Conservation (phyloP, 2,113 vertebrate species). For the Gila orcuttii region DNA sequence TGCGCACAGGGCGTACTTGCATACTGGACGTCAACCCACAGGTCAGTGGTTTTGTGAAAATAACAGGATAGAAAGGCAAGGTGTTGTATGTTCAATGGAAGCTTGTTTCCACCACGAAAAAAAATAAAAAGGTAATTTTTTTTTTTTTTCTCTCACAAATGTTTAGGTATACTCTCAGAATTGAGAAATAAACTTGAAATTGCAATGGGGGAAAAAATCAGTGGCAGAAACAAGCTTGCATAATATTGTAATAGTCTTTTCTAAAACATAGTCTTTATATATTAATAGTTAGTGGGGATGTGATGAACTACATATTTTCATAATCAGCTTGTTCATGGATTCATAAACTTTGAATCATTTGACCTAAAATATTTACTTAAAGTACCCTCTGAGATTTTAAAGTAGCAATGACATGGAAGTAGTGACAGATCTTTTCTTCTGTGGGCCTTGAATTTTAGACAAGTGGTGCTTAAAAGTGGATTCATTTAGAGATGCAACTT, state of each 20-base stretch:
- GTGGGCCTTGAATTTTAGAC: too few relatives aligned
- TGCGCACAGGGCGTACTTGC: conserved; percentile 88
- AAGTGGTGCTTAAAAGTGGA: too few relatives aligned
- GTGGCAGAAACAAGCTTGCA: too few relatives aligned
- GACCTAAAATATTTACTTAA: background rate
- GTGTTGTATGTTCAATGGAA: too few relatives aligned
- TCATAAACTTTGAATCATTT: background rate
- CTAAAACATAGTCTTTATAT: background rate
- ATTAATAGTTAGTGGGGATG: background rate
- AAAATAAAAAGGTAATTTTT: too few relatives aligned
- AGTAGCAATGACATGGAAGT: background rate
- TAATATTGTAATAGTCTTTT: background rate
- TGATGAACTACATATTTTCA: background rate
- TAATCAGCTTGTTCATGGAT: background rate
- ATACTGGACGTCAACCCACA: conserved; percentile 98
- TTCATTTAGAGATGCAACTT: too few relatives aligned
- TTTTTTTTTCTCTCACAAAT: too few relatives aligned
- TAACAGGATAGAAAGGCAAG: background rate
- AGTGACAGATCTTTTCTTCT: background rate
- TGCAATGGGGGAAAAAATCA: too few relatives aligned
- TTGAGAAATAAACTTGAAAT: too few relatives aligned
- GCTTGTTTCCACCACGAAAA: too few relatives aligned
- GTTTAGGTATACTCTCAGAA: too few relatives aligned
- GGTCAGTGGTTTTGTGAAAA: conserved; percentile 68
- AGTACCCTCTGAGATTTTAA: background rate